Percentiles rank a stretch among this genome's conserved stretches.
Conservation (phyloP, 2,797 vertebrate species). For the Takifugu rubripes region DNA sequence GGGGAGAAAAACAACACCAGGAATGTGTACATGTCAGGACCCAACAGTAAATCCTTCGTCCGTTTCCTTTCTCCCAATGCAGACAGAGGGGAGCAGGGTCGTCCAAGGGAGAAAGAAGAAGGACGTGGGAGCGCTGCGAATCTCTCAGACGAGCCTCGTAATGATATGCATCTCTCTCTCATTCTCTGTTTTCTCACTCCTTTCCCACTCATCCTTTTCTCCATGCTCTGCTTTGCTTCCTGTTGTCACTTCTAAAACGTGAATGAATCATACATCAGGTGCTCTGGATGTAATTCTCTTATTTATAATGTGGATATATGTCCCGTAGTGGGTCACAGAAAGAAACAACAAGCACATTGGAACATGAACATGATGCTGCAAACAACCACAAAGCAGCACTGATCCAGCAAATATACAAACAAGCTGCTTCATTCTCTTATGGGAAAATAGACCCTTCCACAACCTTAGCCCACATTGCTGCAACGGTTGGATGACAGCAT, state of each 20-base stretch:
- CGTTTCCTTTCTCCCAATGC: constrained; percentile 74
- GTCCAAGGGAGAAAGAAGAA: constrained; percentile 52
- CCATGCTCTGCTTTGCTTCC: background rate
- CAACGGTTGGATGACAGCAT: too few relatives aligned
- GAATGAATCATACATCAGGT: too few relatives aligned
- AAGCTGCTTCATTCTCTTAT: constrained; percentile 19
- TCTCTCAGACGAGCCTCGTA: constrained; percentile 39
- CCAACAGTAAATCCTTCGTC: constrained; percentile 84
- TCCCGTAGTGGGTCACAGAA: constrained; percentile 31
- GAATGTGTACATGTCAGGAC: constrained; percentile 86
- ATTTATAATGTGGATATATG: constrained; percentile 40
- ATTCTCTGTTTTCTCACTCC: constrained; percentile 42
- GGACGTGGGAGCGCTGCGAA: constrained; percentile 64
- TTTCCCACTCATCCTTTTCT: constrained; percentile 14
- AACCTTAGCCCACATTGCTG: too few relatives aligned
- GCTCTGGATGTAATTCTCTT: constrained; percentile 36
- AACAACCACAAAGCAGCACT: constrained; percentile 17
- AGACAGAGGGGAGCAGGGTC: constrained; percentile 65
- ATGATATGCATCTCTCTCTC: constrained; percentile 30
- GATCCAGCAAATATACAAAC: constrained; percentile 24
- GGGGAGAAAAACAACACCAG: constrained; percentile 82
- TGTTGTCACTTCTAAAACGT: too few relatives aligned
- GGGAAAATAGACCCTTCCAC: constrained; percentile 16
- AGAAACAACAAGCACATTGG: constrained; percentile 6
- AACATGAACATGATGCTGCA: constrained; percentile 1